Evolutionary conservation across 2,888 invertebrate genomes (phyloP).

Genomic region (Elgonia sp.): DNA sequence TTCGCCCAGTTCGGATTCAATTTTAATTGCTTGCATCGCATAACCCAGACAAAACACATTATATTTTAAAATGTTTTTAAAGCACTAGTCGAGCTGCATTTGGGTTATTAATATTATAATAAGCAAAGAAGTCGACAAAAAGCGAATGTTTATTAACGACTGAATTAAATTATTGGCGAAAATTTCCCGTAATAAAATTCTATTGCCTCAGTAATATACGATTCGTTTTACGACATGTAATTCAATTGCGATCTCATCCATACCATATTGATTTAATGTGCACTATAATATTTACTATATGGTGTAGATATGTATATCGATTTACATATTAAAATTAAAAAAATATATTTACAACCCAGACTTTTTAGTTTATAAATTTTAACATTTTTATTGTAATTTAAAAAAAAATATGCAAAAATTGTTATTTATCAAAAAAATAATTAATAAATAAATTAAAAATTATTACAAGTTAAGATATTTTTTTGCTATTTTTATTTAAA

Average conservation of each 20-base stretch:
- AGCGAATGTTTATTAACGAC: constrained; percentile 42
- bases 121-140: constrained; percentile 11
- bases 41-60: constrained; percentile 45
- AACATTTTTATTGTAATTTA: no score
- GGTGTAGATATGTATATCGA: not conserved
- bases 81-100: not conserved
- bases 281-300: constrained; percentile 46
- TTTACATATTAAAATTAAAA: not conserved
- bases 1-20: constrained; percentile 26
- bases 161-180: constrained; percentile 49
- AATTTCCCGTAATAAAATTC: constrained; percentile 56
- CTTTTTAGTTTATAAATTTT: not conserved
- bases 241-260: constrained; percentile 54
- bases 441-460: not conserved
- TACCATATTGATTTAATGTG: constrained; percentile 47
- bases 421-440: not conserved
- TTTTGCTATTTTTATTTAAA: not conserved
- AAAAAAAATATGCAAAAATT: no score
- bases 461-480: no score
- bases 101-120: constrained; percentile 50
- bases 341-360: not conserved
- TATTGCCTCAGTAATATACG: constrained; percentile 44
- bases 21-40: constrained; percentile 46
- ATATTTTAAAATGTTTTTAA: constrained; percentile 39
- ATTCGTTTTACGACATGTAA: constrained; percentile 51